Percentiles rank a stretch among this genome's conserved stretches.
These are phyloP conservation scores for Hemicordylus capensis DNA, from an alignment of 2,113 vertebrate genomes.

Conservation along the genomic window DNA sequence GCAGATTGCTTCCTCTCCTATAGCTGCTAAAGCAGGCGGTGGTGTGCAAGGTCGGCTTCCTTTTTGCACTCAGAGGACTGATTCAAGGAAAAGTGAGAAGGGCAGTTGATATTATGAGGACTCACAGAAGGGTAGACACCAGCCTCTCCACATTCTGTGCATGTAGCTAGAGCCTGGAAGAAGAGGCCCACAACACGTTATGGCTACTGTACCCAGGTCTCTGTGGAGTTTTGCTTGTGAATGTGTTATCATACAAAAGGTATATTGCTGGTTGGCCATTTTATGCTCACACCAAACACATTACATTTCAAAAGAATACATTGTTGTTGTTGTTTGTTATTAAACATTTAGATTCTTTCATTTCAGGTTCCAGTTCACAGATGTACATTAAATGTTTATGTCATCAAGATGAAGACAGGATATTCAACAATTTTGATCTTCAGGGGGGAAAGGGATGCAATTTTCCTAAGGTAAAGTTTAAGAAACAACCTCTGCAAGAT, in stretches of 20 bases:
- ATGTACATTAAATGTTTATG: background rate
- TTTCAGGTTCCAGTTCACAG: too few relatives aligned
- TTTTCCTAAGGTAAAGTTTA: background rate
- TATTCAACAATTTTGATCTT: background rate
- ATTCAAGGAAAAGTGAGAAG: constrained; percentile 1
- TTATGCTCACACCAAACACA: background rate
- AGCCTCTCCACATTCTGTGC: background rate
- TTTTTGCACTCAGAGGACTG: background rate
- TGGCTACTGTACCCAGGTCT: background rate
- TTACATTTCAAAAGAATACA: background rate
- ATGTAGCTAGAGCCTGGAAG: background rate
- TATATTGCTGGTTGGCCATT: background rate
- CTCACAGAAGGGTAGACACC: background rate
- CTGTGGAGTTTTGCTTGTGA: background rate
- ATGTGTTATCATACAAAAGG: background rate
- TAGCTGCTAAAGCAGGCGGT: constrained; percentile 17
- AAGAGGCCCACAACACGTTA: background rate
- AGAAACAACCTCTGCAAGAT: background rate
- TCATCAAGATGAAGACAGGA: background rate
- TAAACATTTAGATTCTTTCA: too few relatives aligned
- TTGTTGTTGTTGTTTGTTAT: too few relatives aligned
- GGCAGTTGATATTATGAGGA: background rate
- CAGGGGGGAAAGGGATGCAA: background rate
- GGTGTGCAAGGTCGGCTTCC: background rate
- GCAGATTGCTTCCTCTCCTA: constrained; percentile 48